Conservation (phyloP, 2,113 vertebrate genomes). For the Globicephala melas region DNA sequence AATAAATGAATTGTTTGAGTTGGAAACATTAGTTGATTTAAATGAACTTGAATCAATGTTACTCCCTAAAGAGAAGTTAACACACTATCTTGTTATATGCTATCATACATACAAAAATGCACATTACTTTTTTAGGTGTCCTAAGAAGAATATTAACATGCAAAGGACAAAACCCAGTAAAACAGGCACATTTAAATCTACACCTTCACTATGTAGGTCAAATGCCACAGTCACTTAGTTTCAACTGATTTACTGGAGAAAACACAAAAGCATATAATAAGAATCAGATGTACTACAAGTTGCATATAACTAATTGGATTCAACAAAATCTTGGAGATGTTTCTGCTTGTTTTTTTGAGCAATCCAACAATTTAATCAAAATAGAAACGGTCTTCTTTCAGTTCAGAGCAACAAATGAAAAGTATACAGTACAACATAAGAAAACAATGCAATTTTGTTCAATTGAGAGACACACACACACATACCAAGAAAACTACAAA, state of each 20-base stretch:
- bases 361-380: slow-evolving; percentile 60
- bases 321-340: slow-evolving; percentile 69
- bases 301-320: slow-evolving; percentile 69
- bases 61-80: background rate
- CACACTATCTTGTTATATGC: background rate
- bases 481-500: slow-evolving; percentile 71
- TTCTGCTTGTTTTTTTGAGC: slow-evolving; percentile 69
- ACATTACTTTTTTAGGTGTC: background rate
- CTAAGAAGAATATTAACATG: background rate
- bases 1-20: slow-evolving; percentile 19
- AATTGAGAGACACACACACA: slow-evolving; percentile 59
- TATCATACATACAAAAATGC: background rate
- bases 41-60: background rate
- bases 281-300: slow-evolving; percentile 72
- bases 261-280: slow-evolving; percentile 70
- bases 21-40: slow-evolving; percentile 31
- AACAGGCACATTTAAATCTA: slow-evolving; percentile 67
- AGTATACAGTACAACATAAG: slow-evolving; percentile 58
- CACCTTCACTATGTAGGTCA: slow-evolving; percentile 72
- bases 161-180: slow-evolving; percentile 67
- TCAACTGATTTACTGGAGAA: slow-evolving; percentile 73
- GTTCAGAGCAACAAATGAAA: slow-evolving; percentile 57
- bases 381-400: slow-evolving; percentile 61
- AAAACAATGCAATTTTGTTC: slow-evolving; percentile 68
- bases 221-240: slow-evolving; percentile 72